Evolutionary conservation across 2,113 vertebrate genomes (phyloP).

Genomic region (Anser cygnoides): DNA sequence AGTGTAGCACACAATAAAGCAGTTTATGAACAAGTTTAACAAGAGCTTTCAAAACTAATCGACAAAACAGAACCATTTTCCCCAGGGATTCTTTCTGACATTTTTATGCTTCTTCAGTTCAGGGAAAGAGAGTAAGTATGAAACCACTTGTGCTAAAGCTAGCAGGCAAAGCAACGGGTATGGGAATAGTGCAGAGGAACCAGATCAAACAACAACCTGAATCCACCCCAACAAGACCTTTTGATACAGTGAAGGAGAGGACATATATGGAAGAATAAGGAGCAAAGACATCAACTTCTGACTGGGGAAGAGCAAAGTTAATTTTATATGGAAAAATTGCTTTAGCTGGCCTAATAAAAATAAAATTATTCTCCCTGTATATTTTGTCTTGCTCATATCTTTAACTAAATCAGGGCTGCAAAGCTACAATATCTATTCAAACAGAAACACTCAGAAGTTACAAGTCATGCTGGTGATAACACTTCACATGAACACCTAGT

Average conservation of each 20-base stretch:
- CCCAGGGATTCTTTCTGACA: background rate
- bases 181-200: background rate
- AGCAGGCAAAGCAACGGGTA: background rate
- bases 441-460: background rate
- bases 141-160: background rate
- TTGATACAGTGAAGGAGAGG: background rate
- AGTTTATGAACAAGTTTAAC: background rate
- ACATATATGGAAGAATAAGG: background rate
- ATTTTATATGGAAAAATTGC: background rate
- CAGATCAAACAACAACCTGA: background rate
- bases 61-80: background rate
- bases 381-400: background rate
- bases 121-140: background rate
- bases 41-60: background rate
- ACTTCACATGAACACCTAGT: background rate
- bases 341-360: background rate
- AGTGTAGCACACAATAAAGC: background rate
- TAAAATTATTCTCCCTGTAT: background rate
- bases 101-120: background rate
- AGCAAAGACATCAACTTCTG: background rate
- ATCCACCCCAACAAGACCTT: background rate
- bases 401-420: background rate
- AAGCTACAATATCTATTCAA: background rate
- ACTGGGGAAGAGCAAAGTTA: background rate
- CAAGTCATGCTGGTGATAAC: background rate